phyloP scores from a whole-genome alignment of 35 echinoderm and acorn worm genomes.

The Lytechinus pictus region DNA sequence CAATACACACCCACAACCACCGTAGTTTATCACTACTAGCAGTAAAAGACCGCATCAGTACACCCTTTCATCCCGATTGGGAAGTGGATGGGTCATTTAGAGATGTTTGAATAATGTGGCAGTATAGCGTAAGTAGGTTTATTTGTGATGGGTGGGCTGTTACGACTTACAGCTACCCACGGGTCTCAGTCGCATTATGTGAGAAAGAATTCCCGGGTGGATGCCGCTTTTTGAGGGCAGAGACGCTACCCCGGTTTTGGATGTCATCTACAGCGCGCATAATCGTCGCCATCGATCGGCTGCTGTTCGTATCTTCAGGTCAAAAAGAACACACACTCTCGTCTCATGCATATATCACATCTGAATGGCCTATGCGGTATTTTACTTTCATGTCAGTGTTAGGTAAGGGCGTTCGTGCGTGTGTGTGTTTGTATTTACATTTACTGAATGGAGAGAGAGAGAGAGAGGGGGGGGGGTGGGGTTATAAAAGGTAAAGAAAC shows the following conservation, averaged over 20 bases:
- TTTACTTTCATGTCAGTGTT: neutral
- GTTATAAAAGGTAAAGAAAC: neutral
- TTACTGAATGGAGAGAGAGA: neutral
- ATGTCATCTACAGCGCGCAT: slow-evolving; percentile 19
- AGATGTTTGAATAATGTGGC: slow-evolving; percentile 4
- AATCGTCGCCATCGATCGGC: slow-evolving; percentile 25
- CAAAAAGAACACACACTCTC: neutral
- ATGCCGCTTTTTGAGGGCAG: neutral
- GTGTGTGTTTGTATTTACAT: too few species aligned
- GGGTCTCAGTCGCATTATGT: neutral
- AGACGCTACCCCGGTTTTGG: neutral
- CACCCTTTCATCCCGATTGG: neutral
- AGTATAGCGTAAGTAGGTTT: slow-evolving; percentile 2
- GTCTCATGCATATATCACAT: neutral
- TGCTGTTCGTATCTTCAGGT: neutral
- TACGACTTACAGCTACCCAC: neutral
- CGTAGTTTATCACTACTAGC: too few species aligned
- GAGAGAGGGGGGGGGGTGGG: neutral
- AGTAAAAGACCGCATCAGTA: too few species aligned
- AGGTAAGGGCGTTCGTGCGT: neutral
- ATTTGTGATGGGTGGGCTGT: neutral
- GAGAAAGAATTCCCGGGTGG: neutral
- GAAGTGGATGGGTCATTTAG: neutral
- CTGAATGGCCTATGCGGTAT: neutral
- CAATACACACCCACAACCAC: too few species aligned